Evolutionary conservation across 2,113 vertebrate genomes (phyloP).

Genomic region (Lipotes vexillifer): DNA sequence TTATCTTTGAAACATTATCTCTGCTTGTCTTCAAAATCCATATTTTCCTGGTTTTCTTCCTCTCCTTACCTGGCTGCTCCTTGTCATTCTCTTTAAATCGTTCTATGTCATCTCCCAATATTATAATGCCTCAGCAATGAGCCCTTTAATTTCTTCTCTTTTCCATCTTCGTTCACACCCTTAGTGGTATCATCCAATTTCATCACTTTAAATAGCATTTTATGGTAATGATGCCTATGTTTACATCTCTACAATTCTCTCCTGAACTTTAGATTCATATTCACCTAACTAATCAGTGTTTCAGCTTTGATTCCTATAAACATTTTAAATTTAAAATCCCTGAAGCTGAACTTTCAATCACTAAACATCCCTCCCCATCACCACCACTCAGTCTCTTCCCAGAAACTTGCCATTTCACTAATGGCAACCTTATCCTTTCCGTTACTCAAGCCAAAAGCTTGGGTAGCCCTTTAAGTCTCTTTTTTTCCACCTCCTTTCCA

Average conservation of each 20-base stretch:
- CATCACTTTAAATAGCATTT: background rate
- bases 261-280: background rate
- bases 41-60: background rate
- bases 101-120: background rate
- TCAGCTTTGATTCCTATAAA: background rate
- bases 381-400: background rate
- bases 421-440: background rate
- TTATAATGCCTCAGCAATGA: background rate
- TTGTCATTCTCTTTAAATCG: background rate
- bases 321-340: background rate
- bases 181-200: background rate
- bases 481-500: background rate
- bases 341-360: background rate
- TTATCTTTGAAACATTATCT: background rate
- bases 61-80: background rate
- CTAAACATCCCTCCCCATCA: accelerated
- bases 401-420: background rate
- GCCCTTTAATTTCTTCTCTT: background rate
- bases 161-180: background rate
- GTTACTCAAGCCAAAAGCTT: background rate
- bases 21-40: background rate
- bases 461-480: background rate
- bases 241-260: background rate
- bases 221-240: background rate
- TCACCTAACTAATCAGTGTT: background rate